These are phyloP conservation scores for Conchocele bisecta DNA, from an alignment of 2,888 invertebrate genomes.

Conservation along the genomic window DNA sequence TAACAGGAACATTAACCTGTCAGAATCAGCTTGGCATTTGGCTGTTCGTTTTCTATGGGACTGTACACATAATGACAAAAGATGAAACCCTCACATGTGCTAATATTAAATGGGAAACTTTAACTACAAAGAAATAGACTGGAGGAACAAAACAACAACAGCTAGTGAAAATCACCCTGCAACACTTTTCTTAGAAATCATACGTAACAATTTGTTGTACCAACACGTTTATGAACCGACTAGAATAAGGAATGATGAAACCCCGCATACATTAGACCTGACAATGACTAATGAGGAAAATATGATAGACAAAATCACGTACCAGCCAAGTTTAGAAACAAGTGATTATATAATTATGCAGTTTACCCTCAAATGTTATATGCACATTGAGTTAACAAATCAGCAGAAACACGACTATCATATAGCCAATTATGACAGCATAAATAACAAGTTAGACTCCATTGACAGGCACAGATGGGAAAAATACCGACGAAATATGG, in stretches of 20 bases:
- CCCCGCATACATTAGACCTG: neutral
- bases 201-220: neutral
- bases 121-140: neutral
- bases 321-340: neutral
- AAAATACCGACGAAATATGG: neutral
- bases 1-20: no score
- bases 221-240: neutral
- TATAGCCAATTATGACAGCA: neutral
- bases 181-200: neutral
- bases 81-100: no score
- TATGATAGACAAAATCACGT: neutral
- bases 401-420: neutral
- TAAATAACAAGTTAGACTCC: neutral
- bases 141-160: neutral
- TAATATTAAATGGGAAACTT: slow-evolving; percentile 3
- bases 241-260: neutral
- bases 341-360: neutral
- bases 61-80: no score
- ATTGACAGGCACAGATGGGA: neutral
- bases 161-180: neutral
- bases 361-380: neutral
- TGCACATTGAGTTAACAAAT: neutral
- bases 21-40: no score
- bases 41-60: no score
- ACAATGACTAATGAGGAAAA: neutral